Evolutionary conservation across 1,140 invertebrate species (phyloP).

Genomic region (Tenebrio molitor): DNA sequence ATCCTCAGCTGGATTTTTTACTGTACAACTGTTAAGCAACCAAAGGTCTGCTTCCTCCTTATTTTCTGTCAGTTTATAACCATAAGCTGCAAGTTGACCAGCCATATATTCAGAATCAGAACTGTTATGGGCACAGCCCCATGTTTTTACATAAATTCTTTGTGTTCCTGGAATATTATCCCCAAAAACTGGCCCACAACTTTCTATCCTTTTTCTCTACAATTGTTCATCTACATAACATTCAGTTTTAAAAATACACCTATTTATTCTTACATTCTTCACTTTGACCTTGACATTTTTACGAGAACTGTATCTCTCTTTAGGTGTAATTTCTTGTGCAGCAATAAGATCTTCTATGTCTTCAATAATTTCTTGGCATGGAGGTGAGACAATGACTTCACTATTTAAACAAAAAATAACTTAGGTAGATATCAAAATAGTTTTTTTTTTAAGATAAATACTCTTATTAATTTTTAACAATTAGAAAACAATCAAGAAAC

Average conservation of each 20-base stretch:
- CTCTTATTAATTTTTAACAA: too few species aligned
- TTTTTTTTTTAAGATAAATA: too few species aligned
- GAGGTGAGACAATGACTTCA: not conserved
- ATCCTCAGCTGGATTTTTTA: conserved; percentile 97
- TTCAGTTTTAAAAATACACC: too few species aligned
- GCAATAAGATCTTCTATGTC: conserved; percentile 88
- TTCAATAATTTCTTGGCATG: conserved; percentile 76
- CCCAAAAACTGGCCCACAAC: conserved; percentile 64
- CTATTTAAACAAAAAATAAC: not conserved
- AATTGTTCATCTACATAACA: too few species aligned
- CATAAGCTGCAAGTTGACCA: conserved; percentile 89
- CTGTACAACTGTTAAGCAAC: conserved; percentile 97
- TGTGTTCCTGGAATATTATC: conserved; percentile 91
- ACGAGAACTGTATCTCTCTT: conserved; percentile 78
- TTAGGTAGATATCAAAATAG: too few species aligned
- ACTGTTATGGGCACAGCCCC: conserved; percentile 98
- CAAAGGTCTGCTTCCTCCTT: conserved; percentile 91
- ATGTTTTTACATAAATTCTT: conserved; percentile 94
- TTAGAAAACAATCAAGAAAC: too few species aligned
- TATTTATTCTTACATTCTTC: conserved; percentile 66
- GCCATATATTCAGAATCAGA: conserved; percentile 99
- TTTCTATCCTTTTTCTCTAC: conserved; percentile 22
- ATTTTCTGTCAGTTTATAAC: conserved; percentile 88
- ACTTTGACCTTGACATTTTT: conserved; percentile 77
- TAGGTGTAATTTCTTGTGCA: conserved; percentile 81